Evolutionary conservation across 2,113 vertebrate genomes (phyloP), one percentile per base, ranked within the genome.

Genomic region (Pholis gunnellus): DNA sequence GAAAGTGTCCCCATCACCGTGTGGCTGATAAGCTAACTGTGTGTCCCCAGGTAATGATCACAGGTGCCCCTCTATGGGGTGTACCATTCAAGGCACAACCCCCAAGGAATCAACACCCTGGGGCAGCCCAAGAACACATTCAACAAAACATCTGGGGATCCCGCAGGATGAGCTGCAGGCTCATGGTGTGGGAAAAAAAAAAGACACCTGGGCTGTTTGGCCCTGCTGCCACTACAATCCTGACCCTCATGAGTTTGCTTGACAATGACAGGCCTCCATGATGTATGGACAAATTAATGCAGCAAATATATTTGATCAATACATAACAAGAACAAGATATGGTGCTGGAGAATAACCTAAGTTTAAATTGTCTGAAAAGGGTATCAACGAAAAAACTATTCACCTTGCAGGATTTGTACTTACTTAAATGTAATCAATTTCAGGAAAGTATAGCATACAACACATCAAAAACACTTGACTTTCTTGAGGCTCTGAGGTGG

Each of bases 401-500:
- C 13, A 59, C 22, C 27, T 18, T 9, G n/a, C 42, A 70, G 70
- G 27, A 50, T 42, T 40, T 65, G 56, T 27, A 2, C 5, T n/a
- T 31, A 10, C 25, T 80, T 44, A 46, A 6, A 31, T 61, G 44
- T 50, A 9, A 75, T 72, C 38, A 56, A 67, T 69, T 29, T 64
- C 25, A 7, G 44, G 15, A 81, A 68, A 34, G 46, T 74, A 74
- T 59, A 61, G 17, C 5, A 6, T 14, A 40, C 0, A 69, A 48
- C 31, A 50, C 2, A 2, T 4, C n/a, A 52, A 25, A 57, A 68
- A 42, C 25, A 38, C 42, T 74, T 63, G 65, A 83, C 74, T 84
- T 83, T 61, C 57, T 83, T 52, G 46, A 61, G 54, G 59, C 40
- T 68, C 54, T 54, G 65, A 83, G 31, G 75, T 70, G 70, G 72